Base-by-base conservation (phyloP, 1,140 invertebrate species). In the Apis florea region DNA sequence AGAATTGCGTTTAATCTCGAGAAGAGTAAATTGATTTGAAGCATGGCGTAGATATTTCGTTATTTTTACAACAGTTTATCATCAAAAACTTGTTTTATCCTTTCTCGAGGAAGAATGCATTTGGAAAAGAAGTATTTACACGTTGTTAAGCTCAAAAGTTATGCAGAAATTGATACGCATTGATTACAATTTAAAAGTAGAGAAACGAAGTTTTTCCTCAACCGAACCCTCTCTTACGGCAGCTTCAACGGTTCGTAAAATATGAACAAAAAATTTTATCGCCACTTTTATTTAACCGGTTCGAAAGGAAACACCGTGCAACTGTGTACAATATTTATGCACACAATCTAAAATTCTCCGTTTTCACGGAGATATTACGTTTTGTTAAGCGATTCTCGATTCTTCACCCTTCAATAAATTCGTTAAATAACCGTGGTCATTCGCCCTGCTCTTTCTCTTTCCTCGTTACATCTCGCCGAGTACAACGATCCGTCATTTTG, bases 391-490 rank as follows among this genome's bases (percentile, higher is more conserved):
- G 49, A 67, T 67, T 0, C 13, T 13, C 12, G 3, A 71, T 31
- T 56, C 53, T 40, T 12, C 53, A 71, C 8, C 31, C 12, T 40
- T 40, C 11, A n/a, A 56, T 56, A 21, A 26, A 12, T 40, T 58
- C 26, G 71, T 59, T 24, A 54, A 59, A 73, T 12, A 58, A 49
- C 31, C 15, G 19, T 26, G 31, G 13, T 47, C 56, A 31, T 59
- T 59, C 54, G 17, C 31, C 40, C 15, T 1, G 54, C 40, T 49
- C 13, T 47, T 49, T n/a, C 56, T 24, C 31, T 40, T 40, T 56
- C 31, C n/a, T 73, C 71, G 71, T 73, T 73, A 49, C 71, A 40
- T 19, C 40, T 40, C 71, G n/a, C 71, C 59, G n/a, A 40, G 21
- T 40, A 10, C 71, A 11, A 73, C 21, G n/a, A 40, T 5, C 71